Conservation (phyloP, 92 coral and sea anemone genomes). For the Porites divaricata region DNA sequence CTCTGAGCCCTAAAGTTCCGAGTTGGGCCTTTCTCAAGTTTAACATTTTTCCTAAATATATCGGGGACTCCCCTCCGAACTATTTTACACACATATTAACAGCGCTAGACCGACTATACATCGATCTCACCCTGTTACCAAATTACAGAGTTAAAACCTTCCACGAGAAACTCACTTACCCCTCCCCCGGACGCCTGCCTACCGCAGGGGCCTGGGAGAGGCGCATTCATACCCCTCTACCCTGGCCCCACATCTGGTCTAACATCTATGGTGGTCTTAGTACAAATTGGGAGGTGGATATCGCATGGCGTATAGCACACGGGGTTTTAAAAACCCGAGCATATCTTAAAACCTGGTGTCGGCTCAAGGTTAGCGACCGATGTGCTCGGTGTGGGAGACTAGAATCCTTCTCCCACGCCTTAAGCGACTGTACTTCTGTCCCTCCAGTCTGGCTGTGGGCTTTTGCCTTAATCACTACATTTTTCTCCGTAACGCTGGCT, state of each 20-base stretch:
- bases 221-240: too few relatives aligned
- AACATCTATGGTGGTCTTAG: not conserved
- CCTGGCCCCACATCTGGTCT: too few relatives aligned
- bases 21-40: not conserved
- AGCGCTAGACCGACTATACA: not conserved
- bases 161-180: not conserved
- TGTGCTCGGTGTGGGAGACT: not conserved
- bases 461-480: too few relatives aligned
- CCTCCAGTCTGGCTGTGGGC: not conserved
- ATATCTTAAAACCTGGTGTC: not conserved
- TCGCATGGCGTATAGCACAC: conserved; percentile 16
- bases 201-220: too few relatives aligned
- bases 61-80: too few relatives aligned
- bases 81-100: not conserved
- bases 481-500: too few relatives aligned
- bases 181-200: not conserved
- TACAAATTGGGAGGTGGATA: conserved; percentile 19
- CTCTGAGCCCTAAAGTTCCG: too few relatives aligned
- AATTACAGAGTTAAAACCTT: not conserved
- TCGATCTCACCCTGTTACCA: not conserved
- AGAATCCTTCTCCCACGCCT: conserved; percentile 7
- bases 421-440: not conserved
- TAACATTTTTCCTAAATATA: not conserved
- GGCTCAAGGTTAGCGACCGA: not conserved
- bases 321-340: conserved; percentile 10